phyloP scores from a whole-genome alignment of 2,888 invertebrate genomes.

The Polymixis flavicincta region DNA sequence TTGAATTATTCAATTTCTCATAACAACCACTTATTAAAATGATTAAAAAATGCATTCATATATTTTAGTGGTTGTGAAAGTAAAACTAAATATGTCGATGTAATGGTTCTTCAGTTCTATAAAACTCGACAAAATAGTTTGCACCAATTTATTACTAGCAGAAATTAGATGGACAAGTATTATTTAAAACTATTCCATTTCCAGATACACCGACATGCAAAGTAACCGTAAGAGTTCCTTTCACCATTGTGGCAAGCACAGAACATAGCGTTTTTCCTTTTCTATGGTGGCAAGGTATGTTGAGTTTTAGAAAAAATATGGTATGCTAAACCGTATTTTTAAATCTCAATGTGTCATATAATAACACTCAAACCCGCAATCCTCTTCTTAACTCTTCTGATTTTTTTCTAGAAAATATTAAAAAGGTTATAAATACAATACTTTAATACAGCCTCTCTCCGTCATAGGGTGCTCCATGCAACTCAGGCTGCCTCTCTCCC shows the following conservation, averaged over 20 bases:
- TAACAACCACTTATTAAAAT: too few species aligned
- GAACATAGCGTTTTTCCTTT: too few species aligned
- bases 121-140: not conserved
- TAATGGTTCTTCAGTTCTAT: not conserved
- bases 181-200: not conserved
- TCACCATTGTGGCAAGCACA: not conserved
- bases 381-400: not conserved
- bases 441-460: constrained; percentile 83
- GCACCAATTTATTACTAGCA: not conserved
- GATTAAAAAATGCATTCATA: not conserved
- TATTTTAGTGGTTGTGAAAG: not conserved
- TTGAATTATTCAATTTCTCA: not conserved
- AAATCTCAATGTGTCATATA: not conserved
- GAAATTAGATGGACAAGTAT: not conserved
- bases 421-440: not conserved
- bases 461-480: constrained; percentile 82
- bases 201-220: not conserved
- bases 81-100: not conserved
- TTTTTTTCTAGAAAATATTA: not conserved
- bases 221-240: not conserved
- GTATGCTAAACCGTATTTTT: too few species aligned
- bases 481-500: constrained; percentile 80
- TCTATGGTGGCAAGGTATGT: too few species aligned
- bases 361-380: too few species aligned
- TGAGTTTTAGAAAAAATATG: too few species aligned